Conservation (phyloP, 2,888 invertebrate species). For the Diplazon laetatorius region DNA sequence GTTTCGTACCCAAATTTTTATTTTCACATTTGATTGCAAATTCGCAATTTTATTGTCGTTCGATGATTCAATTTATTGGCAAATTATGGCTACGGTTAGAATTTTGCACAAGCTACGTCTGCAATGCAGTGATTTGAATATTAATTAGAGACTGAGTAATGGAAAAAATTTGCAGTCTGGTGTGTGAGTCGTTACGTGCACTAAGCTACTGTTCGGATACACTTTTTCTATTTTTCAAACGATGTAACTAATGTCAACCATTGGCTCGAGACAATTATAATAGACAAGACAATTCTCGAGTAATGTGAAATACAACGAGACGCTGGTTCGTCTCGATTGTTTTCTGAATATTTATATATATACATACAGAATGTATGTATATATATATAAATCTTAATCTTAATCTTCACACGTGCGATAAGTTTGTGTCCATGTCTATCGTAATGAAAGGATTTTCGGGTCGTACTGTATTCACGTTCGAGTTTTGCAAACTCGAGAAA, state of each 20-base stretch:
- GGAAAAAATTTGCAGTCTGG: background rate
- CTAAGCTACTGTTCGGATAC: background rate
- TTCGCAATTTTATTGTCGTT: background rate
- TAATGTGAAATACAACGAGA: background rate
- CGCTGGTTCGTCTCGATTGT: too few species aligned
- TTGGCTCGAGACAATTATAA: background rate
- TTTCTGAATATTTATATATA: too few species aligned
- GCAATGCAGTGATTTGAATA: slow-evolving; percentile 74
- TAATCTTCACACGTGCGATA: too few species aligned
- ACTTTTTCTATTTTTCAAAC: background rate
- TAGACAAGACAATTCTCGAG: background rate
- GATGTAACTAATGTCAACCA: background rate
- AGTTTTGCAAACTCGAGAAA: too few species aligned
- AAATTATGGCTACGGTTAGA: slow-evolving; percentile 2
- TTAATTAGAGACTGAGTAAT: slow-evolving; percentile 52
- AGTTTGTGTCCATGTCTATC: too few species aligned
- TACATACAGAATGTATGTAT: too few species aligned
- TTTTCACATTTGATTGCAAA: background rate
- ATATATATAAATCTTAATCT: too few species aligned
- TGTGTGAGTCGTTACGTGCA: background rate
- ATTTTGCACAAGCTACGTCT: slow-evolving; percentile 41
- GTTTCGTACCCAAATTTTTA: background rate
- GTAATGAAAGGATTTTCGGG: too few species aligned
- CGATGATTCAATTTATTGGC: background rate
- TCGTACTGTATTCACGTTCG: too few species aligned